phyloP scores from a whole-genome alignment of 2,888 invertebrate genomes.

The Chaitophorus viminalis region DNA sequence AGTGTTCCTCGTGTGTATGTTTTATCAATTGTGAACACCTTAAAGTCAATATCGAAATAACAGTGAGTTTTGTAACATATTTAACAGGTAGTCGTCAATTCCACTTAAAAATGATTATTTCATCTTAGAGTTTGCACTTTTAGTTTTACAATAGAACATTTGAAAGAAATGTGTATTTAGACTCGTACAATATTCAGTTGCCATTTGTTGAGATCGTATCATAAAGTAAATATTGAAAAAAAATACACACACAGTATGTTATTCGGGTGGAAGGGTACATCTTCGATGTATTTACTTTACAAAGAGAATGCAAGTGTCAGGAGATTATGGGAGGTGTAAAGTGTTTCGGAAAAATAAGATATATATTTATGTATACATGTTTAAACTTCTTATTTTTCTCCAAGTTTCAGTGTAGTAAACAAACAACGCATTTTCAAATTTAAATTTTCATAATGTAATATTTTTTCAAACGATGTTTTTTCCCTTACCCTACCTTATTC shows the following conservation, averaged over 20 bases:
- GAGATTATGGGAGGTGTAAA: slow-evolving; percentile 40
- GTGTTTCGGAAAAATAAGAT: slow-evolving; percentile 37
- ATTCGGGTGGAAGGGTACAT: background rate
- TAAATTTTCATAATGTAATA: slow-evolving; percentile 54
- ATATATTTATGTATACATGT: slow-evolving; percentile 25
- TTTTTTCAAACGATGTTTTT: slow-evolving; percentile 50
- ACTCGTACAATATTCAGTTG: slow-evolving; percentile 44
- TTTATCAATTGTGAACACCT: background rate
- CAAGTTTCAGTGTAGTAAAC: slow-evolving; percentile 8
- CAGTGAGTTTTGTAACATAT: background rate
- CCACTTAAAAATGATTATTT: slow-evolving; percentile 5
- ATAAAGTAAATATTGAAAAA: slow-evolving; percentile 49
- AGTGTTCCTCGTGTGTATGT: background rate
- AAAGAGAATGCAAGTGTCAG: slow-evolving; percentile 42
- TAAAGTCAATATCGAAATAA: background rate
- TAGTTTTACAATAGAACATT: background rate
- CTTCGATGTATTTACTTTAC: slow-evolving; percentile 47
- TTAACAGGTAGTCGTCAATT: background rate
- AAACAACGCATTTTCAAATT: slow-evolving; percentile 55
- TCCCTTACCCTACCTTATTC: background rate
- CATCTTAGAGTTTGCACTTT: background rate
- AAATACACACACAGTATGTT: slow-evolving; percentile 11
- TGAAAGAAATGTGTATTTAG: background rate
- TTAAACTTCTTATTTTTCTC: slow-evolving; percentile 32
- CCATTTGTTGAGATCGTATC: slow-evolving; percentile 48